These are phyloP conservation scores for Rhopilema esculentum DNA, from an alignment of 30 jellyfish, hydroid and myxozoan genomes.

Conservation along the genomic window DNA sequence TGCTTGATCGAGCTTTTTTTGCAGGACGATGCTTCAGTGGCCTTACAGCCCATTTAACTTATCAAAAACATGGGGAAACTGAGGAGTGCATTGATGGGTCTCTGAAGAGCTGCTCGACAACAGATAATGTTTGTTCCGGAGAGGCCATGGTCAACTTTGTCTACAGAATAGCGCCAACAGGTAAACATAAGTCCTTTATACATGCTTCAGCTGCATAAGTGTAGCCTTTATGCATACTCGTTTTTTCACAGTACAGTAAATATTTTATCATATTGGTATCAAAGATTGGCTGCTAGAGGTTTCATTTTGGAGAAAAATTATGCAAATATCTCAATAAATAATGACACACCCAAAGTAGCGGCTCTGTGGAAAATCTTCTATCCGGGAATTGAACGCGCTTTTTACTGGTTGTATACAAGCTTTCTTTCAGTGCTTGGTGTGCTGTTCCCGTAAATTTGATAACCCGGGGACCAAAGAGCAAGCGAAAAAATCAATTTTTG, in stretches of 20 bases:
- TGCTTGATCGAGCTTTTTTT: not conserved
- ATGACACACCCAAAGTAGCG: no score
- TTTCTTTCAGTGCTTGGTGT: no score
- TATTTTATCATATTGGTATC: no score
- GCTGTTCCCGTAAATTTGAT: no score
- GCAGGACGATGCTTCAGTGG: constrained; percentile 76
- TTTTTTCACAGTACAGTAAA: not conserved
- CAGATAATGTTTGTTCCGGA: constrained; percentile 46
- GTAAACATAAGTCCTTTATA: constrained; percentile 5
- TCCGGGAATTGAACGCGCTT: no score
- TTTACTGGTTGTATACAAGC: no score
- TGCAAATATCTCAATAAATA: no score
- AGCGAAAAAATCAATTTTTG: no score
- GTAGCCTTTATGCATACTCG: not conserved
- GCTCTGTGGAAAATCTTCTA: no score
- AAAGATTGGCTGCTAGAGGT: not conserved
- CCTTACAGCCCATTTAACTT: constrained; percentile 40
- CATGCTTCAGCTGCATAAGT: not conserved
- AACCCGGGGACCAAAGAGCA: no score
- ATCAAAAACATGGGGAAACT: constrained; percentile 42
- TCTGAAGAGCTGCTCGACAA: constrained; percentile 21
- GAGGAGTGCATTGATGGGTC: constrained; percentile 31
- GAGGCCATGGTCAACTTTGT: constrained; percentile 59
- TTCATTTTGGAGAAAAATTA: not conserved
- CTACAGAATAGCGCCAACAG: constrained; percentile 86